These are phyloP conservation scores for Saccostrea cuccullata DNA, from an alignment of 1,140 invertebrate species.

Conservation along the genomic window DNA sequence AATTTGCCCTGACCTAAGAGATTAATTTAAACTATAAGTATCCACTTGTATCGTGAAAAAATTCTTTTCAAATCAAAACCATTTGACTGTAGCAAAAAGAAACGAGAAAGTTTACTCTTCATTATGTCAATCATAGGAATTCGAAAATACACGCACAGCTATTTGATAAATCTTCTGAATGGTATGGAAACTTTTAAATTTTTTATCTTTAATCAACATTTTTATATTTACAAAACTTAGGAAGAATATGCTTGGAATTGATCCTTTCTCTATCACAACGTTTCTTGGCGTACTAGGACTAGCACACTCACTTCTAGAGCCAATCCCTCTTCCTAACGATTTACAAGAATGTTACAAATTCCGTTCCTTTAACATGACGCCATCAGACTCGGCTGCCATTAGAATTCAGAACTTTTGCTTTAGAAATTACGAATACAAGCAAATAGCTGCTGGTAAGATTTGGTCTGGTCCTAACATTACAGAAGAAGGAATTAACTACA, in stretches of 20 bases:
- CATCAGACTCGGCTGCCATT: neutral
- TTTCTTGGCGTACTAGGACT: neutral
- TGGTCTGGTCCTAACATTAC: slow-evolving; percentile 24
- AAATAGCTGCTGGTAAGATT: neutral
- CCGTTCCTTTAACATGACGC: slow-evolving; percentile 23
- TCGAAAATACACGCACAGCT: no score
- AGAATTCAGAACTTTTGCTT: slow-evolving; percentile 11
- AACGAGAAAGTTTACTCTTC: no score
- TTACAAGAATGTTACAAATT: slow-evolving; percentile 35
- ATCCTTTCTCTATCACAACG: neutral
- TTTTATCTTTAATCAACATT: no score
- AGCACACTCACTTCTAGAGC: neutral
- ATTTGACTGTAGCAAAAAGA: no score
- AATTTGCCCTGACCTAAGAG: no score
- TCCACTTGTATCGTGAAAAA: no score
- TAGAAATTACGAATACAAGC: slow-evolving; percentile 11
- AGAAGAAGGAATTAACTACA: neutral
- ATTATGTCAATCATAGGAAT: no score
- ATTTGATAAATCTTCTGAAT: no score
- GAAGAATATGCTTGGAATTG: neutral
- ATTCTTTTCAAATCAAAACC: no score
- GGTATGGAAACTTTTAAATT: no score
- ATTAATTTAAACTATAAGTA: no score
- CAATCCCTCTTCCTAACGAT: neutral
- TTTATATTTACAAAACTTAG: neutral